Evolutionary conservation across 2,888 invertebrate species (phyloP).

Genomic region (Lasioglossum figueresi): DNA sequence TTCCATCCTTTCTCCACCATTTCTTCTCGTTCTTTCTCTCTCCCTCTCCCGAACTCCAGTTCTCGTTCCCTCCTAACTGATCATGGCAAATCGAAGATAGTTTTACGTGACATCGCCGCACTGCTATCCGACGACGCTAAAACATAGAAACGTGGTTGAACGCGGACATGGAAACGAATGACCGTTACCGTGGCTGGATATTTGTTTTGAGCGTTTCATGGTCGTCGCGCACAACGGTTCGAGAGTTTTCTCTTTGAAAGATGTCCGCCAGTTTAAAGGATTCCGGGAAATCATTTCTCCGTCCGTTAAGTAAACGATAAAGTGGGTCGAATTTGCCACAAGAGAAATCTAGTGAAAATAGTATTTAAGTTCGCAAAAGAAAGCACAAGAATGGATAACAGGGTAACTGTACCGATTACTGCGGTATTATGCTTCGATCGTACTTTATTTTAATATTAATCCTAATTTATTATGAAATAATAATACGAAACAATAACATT

Average conservation of each 20-base stretch:
- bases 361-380: no score
- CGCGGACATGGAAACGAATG: slow-evolving; percentile 40
- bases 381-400: no score
- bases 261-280: not conserved
- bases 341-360: not conserved
- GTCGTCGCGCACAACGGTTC: not conserved
- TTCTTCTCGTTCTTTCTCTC: not conserved
- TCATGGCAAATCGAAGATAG: slow-evolving; percentile 70
- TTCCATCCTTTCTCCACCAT: slow-evolving; percentile 7
- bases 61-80: slow-evolving; percentile 19
- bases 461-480: no score
- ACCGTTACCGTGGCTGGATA: slow-evolving; percentile 44
- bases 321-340: not conserved
- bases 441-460: no score
- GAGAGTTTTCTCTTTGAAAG: slow-evolving; percentile 2
- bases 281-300: not conserved
- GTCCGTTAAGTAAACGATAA: not conserved
- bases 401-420: no score
- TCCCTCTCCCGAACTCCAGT: slow-evolving; percentile 17
- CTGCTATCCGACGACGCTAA: slow-evolving; percentile 45
- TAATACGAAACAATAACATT: no score
- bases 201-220: slow-evolving; percentile 42
- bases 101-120: slow-evolving; percentile 65
- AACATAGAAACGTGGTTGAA: slow-evolving; percentile 60
- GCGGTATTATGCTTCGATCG: no score